phyloP scores from a whole-genome alignment of 2,797 vertebrate genomes.

The Phalanger gymnotis region DNA sequence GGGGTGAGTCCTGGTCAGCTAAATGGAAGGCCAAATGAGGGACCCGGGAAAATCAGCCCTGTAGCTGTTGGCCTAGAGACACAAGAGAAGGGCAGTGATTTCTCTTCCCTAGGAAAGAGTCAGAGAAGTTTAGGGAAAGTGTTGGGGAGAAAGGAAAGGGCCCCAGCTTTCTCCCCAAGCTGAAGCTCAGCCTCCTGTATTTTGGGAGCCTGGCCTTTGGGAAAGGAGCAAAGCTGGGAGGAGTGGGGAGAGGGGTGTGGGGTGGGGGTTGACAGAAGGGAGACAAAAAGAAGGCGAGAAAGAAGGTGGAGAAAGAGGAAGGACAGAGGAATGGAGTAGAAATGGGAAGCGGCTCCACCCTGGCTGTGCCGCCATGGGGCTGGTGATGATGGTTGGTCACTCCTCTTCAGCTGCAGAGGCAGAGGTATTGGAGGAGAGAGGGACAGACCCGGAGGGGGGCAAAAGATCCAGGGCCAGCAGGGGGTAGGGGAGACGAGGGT shows the following conservation, averaged over 20 bases:
- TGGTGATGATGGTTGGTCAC: rapidly evolving
- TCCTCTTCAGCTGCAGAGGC: not conserved
- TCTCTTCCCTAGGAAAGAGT: not conserved
- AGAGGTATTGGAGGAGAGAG: not conserved
- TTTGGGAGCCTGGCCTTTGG: not conserved
- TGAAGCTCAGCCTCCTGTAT: not conserved
- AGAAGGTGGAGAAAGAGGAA: not conserved
- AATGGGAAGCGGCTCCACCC: not conserved
- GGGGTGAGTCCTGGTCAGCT: not conserved
- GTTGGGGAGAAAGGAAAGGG: not conserved
- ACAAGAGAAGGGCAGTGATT: not conserved
- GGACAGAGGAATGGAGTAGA: rapidly evolving
- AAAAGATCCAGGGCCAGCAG: not conserved
- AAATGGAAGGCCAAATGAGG: not conserved
- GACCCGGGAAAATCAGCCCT: not conserved
- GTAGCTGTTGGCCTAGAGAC: not conserved
- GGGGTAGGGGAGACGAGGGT: not conserved
- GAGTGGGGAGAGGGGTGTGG: not conserved
- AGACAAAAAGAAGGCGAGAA: not conserved
- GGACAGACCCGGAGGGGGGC: rapidly evolving
- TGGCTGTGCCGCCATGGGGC: not conserved
- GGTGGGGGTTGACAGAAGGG: not conserved
- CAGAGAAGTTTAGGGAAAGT: not conserved
- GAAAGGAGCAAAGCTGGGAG: not conserved
- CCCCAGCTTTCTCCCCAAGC: not conserved